phyloP scores from a whole-genome alignment of 2,797 vertebrate genomes.

The Sebastes nivosus region DNA sequence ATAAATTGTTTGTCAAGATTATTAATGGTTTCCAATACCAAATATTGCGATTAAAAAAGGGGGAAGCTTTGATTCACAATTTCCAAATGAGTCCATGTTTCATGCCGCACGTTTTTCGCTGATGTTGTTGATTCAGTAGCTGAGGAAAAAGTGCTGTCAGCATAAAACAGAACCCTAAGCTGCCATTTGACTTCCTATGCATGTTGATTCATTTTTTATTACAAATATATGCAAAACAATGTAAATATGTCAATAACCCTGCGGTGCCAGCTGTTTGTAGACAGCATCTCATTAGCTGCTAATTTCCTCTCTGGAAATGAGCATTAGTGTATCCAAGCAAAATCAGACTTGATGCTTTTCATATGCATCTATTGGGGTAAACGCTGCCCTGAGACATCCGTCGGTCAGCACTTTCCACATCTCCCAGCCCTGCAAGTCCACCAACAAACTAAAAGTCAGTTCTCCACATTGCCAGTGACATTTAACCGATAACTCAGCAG shows the following conservation, averaged over 20 bases:
- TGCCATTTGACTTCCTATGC: not conserved
- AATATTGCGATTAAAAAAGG: constrained; percentile 19
- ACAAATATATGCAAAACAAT: constrained; percentile 18
- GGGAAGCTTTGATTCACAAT: not conserved
- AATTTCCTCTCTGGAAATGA: constrained; percentile 2
- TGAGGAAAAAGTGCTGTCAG: constrained; percentile 17
- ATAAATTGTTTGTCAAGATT: not conserved
- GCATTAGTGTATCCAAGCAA: not conserved
- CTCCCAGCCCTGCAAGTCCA: not conserved
- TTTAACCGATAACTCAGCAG: not conserved
- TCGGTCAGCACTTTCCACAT: constrained; percentile 9
- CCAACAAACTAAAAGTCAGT: not conserved
- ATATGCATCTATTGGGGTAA: not conserved
- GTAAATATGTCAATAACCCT: constrained; percentile 23
- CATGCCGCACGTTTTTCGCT: constrained; percentile 3
- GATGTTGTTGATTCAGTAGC: constrained; percentile 7
- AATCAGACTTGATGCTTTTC: not conserved
- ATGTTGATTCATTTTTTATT: not conserved
- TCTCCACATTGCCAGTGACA: not conserved
- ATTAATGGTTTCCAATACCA: not conserved
- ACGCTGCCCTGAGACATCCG: not conserved
- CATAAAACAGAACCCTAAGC: constrained; percentile 1
- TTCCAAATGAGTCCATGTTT: constrained; percentile 22
- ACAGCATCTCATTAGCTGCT: constrained; percentile 13
- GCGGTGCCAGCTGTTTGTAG: constrained; percentile 3